Evolutionary conservation across 2,888 invertebrate genomes (phyloP), one percentile per base, ranked within the genome.

Genomic region (Ernsta delagoae): DNA sequence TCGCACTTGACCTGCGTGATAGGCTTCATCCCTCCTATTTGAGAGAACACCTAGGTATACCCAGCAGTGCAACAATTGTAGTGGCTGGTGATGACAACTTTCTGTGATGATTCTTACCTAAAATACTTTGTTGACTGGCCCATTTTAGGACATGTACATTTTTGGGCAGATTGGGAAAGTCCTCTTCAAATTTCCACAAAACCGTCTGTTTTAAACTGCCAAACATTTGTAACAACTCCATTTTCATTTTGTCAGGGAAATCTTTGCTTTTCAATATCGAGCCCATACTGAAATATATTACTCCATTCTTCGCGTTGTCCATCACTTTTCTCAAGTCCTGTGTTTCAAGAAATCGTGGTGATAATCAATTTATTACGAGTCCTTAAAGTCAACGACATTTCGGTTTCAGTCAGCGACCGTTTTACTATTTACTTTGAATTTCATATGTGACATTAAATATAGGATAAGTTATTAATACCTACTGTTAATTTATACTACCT

Each of bases 261-360:
- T 82, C 77, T 63, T 77, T 77, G 34, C 85, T 83, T 70, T 81
- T 80, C 65, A 83, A 77, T 65, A 83, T 83, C 0, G 87, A 83
- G 34, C 90, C 89, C 82, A 89, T 80, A 64, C 88, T 88, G 71
- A 90, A 89, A 74, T 87, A 90, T 63, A 90, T 85, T 0, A 87
- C 83, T 0, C 89, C 89, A 16, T 89, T 64, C 36, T 80, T 78
- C 0, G 89, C 76, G 41, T 78, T 78, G 48, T 88, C 84, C 75
- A 89, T 83, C 5, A 90, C 77, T 34, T 81, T 79, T 75, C 92
- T 81, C 0, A 94, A 75, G 34, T 89, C 85, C 91, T 92, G 71
- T 53, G 50, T 7, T 11, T 41, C 31, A 31, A 31, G 31, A 31
- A 31, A 31, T 31, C 31, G 4, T 31, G 3, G 31, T 31, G 31